Conservation (phyloP, 2,888 invertebrate genomes). For the Lasioglossum figueresi region DNA sequence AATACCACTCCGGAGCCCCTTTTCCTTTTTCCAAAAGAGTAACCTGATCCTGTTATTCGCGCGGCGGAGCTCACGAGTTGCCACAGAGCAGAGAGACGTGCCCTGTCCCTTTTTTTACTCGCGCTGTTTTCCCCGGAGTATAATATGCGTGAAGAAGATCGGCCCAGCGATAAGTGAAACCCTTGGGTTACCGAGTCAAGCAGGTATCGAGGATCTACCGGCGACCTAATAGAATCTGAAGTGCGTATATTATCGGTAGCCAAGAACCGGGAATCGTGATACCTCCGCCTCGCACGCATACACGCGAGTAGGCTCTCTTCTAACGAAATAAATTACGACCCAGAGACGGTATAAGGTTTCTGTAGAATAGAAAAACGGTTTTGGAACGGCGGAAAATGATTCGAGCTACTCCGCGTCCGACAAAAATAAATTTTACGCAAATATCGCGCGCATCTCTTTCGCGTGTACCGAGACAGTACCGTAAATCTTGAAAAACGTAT, state of each 20-base stretch:
- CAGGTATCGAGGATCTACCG: conserved; percentile 71
- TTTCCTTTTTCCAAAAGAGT: conserved; percentile 76
- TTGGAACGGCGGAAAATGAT: background rate
- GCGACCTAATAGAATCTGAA: conserved; percentile 60
- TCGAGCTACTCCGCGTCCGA: background rate
- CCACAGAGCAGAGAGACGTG: conserved; percentile 55
- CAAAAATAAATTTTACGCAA: too few relatives aligned
- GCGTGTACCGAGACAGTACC: background rate
- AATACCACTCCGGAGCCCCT: conserved; percentile 55
- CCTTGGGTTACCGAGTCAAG: conserved; percentile 72
- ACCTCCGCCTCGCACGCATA: conserved; percentile 10
- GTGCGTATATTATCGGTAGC: conserved; percentile 66
- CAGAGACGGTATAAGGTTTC: background rate
- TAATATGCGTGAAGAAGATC: conserved; percentile 82
- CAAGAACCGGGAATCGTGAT: conserved; percentile 53
- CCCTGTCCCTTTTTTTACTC: conserved; percentile 67
- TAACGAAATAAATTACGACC: conserved; percentile 28
- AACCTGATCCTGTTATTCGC: conserved; percentile 83
- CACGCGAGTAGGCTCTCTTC: background rate
- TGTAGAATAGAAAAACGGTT: background rate
- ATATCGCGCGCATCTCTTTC: background rate
- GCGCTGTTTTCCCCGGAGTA: conserved; percentile 76
- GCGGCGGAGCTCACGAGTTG: conserved; percentile 74
- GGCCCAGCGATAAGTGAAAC: conserved; percentile 79
- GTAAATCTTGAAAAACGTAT: background rate